These are phyloP conservation scores for Paracentrotus lividus DNA, from an alignment of 53 echinoderm and acorn worm genomes.

Conservation along the genomic window DNA sequence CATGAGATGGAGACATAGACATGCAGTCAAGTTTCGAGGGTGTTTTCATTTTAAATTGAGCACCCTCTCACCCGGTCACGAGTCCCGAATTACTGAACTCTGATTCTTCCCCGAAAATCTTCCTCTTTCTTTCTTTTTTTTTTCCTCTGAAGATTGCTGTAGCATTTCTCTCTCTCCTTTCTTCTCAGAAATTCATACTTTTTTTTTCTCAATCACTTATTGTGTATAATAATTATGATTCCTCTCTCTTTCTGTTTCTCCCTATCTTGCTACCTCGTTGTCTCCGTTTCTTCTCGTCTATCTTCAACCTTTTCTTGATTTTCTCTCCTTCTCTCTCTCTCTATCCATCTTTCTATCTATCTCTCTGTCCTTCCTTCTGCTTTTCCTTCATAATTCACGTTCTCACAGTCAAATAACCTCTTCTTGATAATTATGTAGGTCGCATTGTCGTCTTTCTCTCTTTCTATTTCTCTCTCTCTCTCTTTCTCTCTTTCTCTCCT, in stretches of 20 bases:
- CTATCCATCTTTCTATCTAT: neutral
- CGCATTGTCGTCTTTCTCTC: neutral
- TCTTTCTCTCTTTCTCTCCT: neutral
- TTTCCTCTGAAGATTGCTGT: too few relatives aligned
- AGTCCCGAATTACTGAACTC: neutral
- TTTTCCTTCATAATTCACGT: neutral
- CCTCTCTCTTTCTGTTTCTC: neutral
- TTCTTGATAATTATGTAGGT: too few relatives aligned
- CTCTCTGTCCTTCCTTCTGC: neutral
- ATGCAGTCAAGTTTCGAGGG: slow-evolving; percentile 27
- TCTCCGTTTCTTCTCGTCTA: neutral
- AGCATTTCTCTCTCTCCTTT: too few relatives aligned
- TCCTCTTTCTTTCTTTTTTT: neutral
- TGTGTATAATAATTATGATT: too few relatives aligned
- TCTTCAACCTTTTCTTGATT: neutral
- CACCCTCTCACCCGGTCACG: slow-evolving; percentile 39
- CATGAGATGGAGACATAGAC: neutral
- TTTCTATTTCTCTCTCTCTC: neutral
- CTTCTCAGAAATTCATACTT: too few relatives aligned
- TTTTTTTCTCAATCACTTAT: too few relatives aligned
- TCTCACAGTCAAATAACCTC: too few relatives aligned
- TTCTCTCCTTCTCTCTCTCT: neutral
- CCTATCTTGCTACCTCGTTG: neutral
- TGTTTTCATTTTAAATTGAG: slow-evolving; percentile 53
- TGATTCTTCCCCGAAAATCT: slow-evolving; percentile 8